Percentiles rank a stretch among this genome's conserved stretches.
These are phyloP conservation scores for Psittacula cyanocephala DNA, from an alignment of 2,113 vertebrate species.

Conservation along the genomic window DNA sequence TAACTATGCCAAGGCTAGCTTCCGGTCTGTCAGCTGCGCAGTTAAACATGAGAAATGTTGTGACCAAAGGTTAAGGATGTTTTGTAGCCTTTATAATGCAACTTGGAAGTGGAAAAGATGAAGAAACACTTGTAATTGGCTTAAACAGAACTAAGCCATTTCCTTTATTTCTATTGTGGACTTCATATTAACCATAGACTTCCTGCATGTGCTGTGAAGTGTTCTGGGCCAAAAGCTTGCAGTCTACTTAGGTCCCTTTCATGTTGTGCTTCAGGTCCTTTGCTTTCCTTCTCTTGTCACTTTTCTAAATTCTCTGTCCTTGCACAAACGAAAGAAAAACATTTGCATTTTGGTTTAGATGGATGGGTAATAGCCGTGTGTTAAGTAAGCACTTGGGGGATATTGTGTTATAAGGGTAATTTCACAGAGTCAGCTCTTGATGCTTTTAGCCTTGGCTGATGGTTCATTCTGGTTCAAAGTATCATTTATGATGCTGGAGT, in stretches of 20 bases:
- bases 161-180: background rate
- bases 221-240: background rate
- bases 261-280: background rate
- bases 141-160: background rate
- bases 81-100: background rate
- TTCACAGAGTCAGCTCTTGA: accelerated
- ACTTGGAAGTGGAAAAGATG: background rate
- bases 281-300: background rate
- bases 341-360: background rate
- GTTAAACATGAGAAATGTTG: background rate
- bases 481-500: background rate
- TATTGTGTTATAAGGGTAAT: background rate
- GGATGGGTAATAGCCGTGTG: background rate
- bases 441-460: background rate
- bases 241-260: background rate
- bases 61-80: background rate
- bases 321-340: background rate
- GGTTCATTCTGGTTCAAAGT: background rate
- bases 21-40: background rate
- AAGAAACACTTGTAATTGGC: background rate
- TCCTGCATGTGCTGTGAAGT: background rate
- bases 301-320: background rate
- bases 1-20: background rate
- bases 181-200: background rate
- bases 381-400: background rate